phyloP scores from a whole-genome alignment of 2,113 vertebrate species.

The Sorex araneus region DNA sequence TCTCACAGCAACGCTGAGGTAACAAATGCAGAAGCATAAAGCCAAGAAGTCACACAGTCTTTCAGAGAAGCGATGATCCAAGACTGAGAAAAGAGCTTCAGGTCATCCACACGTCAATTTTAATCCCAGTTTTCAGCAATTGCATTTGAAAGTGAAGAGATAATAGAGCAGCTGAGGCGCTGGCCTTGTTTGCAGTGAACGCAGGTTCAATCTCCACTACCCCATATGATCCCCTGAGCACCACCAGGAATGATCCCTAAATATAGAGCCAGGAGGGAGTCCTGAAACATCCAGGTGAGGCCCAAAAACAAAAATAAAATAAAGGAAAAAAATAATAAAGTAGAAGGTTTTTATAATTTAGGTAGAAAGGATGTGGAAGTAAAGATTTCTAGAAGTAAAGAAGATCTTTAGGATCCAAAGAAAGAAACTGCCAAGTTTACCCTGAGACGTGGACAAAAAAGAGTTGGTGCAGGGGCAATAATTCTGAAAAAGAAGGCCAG shows the following conservation, averaged over 20 bases:
- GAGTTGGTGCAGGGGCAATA: not conserved
- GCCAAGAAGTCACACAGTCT: not conserved
- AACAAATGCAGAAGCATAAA: conserved; percentile 33
- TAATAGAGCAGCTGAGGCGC: too few relatives aligned
- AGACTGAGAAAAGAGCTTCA: not conserved
- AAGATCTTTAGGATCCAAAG: not conserved
- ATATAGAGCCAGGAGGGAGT: too few relatives aligned
- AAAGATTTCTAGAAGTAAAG: not conserved
- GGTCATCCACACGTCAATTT: not conserved
- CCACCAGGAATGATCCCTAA: too few relatives aligned
- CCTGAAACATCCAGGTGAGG: too few relatives aligned
- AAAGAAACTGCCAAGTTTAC: not conserved
- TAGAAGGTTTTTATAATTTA: not conserved
- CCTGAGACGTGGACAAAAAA: not conserved
- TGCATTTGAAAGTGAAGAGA: too few relatives aligned
- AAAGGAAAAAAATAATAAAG: not conserved
- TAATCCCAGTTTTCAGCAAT: too few relatives aligned
- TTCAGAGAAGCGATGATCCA: not conserved
- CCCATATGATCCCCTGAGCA: too few relatives aligned
- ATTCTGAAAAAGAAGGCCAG: not conserved
- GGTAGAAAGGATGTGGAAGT: not conserved
- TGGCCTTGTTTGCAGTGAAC: too few relatives aligned
- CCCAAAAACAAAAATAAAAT: too few relatives aligned
- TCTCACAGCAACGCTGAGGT: not conserved
- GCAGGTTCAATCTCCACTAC: too few relatives aligned